Percentiles rank a stretch among this genome's conserved stretches.
phyloP scores from a whole-genome alignment of 2,113 vertebrate species.

The Crotophaga sulcirostris region DNA sequence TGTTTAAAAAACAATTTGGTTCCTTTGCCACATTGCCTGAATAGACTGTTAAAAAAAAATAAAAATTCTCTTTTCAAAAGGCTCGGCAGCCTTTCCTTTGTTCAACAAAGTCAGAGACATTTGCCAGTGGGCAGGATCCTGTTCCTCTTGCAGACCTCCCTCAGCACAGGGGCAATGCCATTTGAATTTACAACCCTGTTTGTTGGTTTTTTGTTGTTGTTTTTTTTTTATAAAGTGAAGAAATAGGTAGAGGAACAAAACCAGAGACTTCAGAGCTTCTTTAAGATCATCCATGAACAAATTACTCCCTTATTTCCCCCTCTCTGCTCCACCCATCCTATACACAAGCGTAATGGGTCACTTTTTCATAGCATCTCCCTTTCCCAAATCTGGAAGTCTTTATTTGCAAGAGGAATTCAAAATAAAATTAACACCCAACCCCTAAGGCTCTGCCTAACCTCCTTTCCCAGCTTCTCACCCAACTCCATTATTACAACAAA shows the following conservation, averaged over 20 bases:
- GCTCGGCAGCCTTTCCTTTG: not conserved
- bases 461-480: not conserved
- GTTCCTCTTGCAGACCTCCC: not conserved
- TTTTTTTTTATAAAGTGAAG: not conserved
- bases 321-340: not conserved
- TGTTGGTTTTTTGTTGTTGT: too few relatives aligned
- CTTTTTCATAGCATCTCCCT: not conserved
- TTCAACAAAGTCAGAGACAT: not conserved
- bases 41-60: not conserved
- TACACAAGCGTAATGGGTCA: rapidly evolving
- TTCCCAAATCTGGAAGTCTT: not conserved
- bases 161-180: not conserved
- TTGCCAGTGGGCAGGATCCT: not conserved
- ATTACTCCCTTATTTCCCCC: not conserved
- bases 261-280: not conserved
- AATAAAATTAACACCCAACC: not conserved
- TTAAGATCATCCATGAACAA: not conserved
- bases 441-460: not conserved
- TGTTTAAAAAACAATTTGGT: not conserved
- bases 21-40: not conserved
- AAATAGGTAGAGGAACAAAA: not conserved
- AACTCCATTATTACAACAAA: not conserved
- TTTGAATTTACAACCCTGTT: not conserved
- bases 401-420: not conserved
- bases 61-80: not conserved